Evolutionary conservation across 23 tunicate species (phyloP), one percentile per base, ranked within the genome.

Genomic region (Diplosoma virens): DNA sequence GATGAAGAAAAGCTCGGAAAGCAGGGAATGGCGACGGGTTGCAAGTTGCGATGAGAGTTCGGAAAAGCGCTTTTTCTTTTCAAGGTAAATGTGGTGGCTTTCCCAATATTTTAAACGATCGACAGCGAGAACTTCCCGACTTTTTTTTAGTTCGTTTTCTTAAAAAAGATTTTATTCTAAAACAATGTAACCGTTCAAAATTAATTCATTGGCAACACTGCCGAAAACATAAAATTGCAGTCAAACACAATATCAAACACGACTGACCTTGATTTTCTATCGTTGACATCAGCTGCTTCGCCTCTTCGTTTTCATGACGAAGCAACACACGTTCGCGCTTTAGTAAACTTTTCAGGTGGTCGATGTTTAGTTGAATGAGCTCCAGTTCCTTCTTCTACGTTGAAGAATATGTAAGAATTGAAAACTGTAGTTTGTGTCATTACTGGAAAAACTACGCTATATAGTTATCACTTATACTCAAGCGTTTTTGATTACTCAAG

Each of bases 1-100:
- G 29, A 89, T 89, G 17, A 75, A 60, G 3, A 81, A 53, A 2
- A 89, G 61, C 20, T 89, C 88, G 1, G 96, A 82, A 48, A 89
- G 50, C 21, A 89, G 61, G 22, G 58, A 60, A 1, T 65, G 58
- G 2, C 84, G 76, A 32, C 83, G 52, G 0, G 25, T 17, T 0
- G 65, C 73, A 2, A 89, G 77, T 25, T 89, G 87, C 2, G 27
- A 29, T 2, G 48, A 58, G 30, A 78, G 20, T 31, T 47, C 71
- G 14, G 75, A 69, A 1, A 74, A 32, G 16, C 73, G 59, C 25
- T 52, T 64, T 23, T 76, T 46, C 35, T 61, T 61, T 34, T 61
- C 21, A 2, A 61, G 21, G 9, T 3, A 29, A 18, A 6, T 26
- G 17, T 61, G 5, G n/a, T 61, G 35, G 2, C 35, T 28, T 28